phyloP scores from a whole-genome alignment of 1,140 invertebrate species.

The Calycopis cecrops region DNA sequence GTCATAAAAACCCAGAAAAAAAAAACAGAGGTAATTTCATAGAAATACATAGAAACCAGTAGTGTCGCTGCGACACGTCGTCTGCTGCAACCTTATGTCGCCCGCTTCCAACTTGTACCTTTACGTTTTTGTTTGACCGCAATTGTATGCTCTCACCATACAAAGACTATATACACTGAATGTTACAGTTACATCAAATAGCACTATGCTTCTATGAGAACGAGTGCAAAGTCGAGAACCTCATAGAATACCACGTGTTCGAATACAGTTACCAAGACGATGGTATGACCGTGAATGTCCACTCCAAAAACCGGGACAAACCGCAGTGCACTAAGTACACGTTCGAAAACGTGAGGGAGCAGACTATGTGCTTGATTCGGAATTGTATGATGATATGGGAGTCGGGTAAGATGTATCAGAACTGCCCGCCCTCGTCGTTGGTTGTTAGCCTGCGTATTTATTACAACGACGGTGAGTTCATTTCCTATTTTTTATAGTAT shows the following conservation, averaged over 20 bases:
- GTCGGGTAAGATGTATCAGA: conserved; percentile 32
- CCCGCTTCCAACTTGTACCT: no score
- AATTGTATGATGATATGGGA: conserved; percentile 40
- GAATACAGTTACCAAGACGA: conserved; percentile 46
- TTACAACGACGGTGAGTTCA: conserved; percentile 50
- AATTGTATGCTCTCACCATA: background rate
- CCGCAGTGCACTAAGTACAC: conserved; percentile 24
- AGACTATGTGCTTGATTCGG: conserved; percentile 38
- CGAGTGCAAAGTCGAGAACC: conserved; percentile 41
- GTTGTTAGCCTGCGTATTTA: conserved; percentile 52
- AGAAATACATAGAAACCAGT: no score
- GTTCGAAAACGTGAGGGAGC: conserved; percentile 39
- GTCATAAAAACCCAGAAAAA: no score
- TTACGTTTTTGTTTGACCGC: no score
- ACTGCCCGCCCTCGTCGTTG: conserved; percentile 27
- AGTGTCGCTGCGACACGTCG: no score
- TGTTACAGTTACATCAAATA: conserved; percentile 44
- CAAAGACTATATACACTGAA: background rate
- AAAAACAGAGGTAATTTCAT: no score
- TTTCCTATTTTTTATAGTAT: background rate
- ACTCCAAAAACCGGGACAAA: conserved; percentile 32
- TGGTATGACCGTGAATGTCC: conserved; percentile 41
- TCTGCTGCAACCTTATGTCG: no score
- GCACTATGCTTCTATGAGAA: conserved; percentile 55
- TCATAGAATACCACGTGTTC: conserved; percentile 54